Base-by-base conservation (phyloP, 2,797 vertebrate genomes). In the Scarus forsteni region DNA sequence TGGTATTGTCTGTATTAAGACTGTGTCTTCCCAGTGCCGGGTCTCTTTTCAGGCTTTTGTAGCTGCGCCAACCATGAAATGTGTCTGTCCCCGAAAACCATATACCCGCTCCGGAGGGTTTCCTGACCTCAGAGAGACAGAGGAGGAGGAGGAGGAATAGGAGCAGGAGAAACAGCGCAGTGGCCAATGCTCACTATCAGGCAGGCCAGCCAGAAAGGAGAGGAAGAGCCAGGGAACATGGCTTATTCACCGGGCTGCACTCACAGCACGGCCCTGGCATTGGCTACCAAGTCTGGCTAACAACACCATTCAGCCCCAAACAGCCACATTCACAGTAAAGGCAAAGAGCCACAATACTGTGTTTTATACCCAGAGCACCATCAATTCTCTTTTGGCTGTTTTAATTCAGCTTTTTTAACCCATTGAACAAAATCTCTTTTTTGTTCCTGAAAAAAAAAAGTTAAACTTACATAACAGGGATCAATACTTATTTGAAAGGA, bases 41-140 rank as follows among this genome's bases (percentile, higher is more conserved):
- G 73, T 91, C 89, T 88, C 89, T 92, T 89, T 91, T 92, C 83
- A 88, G 73, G 79, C 88, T 90, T 91, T 92, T 92, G 88, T 91
- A 83, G 79, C 45, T 48, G 80, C 81, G 84, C 90, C 89, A 92
- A 88, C 84, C 91, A 84, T 92, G 88, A 92, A 92, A 93, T 93
- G 85, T 81, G 82, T 86, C 85, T 83, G 81, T 93, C 90, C 89
- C 84, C 84, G 87, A 91, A 91, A 92, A 91, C 66, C 86, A 91
- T 88, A 88, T 89, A 88, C 87, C 85, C 86, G 77, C 85, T 88
- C 87, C 76, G 80, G 88, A 89, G 90, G 88, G 84, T 88, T 90
- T 79, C 83, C 88, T 77, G 76, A 88, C 87, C 88, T 91, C 79
- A 70, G 85, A 80, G 83, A 89, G 79, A 76, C 70, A 71, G 73